These are phyloP conservation scores for Linnaemya tessellans DNA, from an alignment of 2,888 invertebrate species.

Conservation along the genomic window DNA sequence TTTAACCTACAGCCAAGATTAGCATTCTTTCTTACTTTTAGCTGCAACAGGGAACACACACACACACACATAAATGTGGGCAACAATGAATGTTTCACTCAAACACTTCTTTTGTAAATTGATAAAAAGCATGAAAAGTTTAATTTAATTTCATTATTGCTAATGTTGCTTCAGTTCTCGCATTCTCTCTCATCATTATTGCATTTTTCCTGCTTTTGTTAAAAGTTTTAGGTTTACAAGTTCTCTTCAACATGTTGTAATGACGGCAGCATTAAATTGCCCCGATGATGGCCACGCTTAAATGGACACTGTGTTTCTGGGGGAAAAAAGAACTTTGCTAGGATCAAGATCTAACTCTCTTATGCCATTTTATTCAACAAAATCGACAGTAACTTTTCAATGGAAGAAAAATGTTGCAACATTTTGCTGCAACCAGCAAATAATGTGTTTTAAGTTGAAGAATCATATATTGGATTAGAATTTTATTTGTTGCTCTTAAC, in stretches of 20 bases:
- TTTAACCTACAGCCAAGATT: not conserved
- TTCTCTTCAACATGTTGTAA: not conserved
- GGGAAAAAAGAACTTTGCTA: not conserved
- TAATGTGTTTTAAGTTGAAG: not conserved
- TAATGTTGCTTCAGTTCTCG: slow-evolving; percentile 37
- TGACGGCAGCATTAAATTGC: slow-evolving; percentile 33
- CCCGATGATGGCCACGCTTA: slow-evolving; percentile 41
- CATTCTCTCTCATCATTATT: not conserved
- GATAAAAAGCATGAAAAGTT: slow-evolving; percentile 25
- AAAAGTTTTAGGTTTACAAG: slow-evolving; percentile 8
- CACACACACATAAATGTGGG: not conserved
- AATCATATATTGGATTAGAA: slow-evolving; percentile 3
- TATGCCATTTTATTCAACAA: not conserved
- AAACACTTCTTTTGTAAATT: slow-evolving; percentile 39
- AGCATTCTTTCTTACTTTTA: not conserved
- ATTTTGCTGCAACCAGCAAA: slow-evolving; percentile 8
- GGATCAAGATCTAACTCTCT: not conserved
- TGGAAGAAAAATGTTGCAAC: not conserved
- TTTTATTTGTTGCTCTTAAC: slow-evolving; percentile 7
- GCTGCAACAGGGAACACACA: not conserved
- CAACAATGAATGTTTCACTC: slow-evolving; percentile 2
- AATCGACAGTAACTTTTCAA: not conserved
- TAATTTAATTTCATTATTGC: slow-evolving; percentile 59
- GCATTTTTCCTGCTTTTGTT: not conserved
- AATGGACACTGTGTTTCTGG: not conserved